Base-by-base conservation (phyloP, 2,797 vertebrate genomes). In the Thaleichthys pacificus region DNA sequence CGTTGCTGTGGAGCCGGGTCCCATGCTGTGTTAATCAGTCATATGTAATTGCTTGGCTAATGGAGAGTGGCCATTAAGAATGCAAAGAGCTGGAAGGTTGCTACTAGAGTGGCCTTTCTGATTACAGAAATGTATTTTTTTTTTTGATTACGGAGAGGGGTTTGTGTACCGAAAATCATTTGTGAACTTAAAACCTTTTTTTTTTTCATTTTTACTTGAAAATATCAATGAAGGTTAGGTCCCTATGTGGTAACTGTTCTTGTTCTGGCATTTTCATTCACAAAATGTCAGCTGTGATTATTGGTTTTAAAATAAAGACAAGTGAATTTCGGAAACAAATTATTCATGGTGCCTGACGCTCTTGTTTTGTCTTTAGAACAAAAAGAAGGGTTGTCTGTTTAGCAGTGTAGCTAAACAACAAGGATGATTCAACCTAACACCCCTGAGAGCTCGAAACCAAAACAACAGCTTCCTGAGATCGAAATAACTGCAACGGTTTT, bases 11-110 rank as follows among this genome's bases (percentile, higher is more conserved):
- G 73, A 83, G 72, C 60, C 6, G 12, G 70, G 75, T 71, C 62
- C 67, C 71, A 66, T 54, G 32, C 62, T 64, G 73, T 64, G 68
- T 78, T 81, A 74, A 81, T 83, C 61, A 72, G 42, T 84, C 77
- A 83, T 15, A 11, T 35, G 35, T 71, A 66, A 80, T 79, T 66
- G 58, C 68, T 70, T 32, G 66, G 62, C 60, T 80, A 78, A 77
- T 78, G 73, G 74, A 75, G 70, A 74, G 2, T 14, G 54, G 61
- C 60, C 54, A 73, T 83, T 80, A 64, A 61, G 28, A 77, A 77
- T 66, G 61, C 63, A 58, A 17, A 72, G 57, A 69, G 67, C 15
- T 19, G 57, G 7, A 75, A 74, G 65, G 9, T 17, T 22, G 11
- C 61, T 61, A 42, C 21, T 57, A n/a, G 19, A 54, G 17, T 14